phyloP scores from a whole-genome alignment of 2,888 invertebrate genomes.

The Chydorus sphaericus region DNA sequence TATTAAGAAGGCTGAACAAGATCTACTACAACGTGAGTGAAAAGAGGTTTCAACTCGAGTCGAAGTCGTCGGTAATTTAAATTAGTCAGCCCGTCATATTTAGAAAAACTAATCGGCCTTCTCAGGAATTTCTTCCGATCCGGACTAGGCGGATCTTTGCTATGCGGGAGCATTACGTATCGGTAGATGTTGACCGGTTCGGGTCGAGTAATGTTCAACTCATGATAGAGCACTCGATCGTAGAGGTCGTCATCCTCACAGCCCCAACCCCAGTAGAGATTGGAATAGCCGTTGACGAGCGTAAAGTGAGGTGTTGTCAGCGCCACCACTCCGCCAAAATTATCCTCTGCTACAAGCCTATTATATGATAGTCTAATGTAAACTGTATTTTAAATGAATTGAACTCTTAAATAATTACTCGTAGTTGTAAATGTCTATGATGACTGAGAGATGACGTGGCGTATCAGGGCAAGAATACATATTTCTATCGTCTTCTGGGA shows the following conservation, averaged over 20 bases:
- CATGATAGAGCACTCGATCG: constrained; percentile 40
- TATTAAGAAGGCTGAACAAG: too few species aligned
- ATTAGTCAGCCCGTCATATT: constrained; percentile 72
- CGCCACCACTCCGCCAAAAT: constrained; percentile 92
- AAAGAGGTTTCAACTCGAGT: constrained; percentile 51
- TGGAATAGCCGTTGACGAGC: constrained; percentile 80
- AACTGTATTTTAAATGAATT: too few species aligned
- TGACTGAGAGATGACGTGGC: constrained; percentile 40
- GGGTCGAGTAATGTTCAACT: constrained; percentile 81
- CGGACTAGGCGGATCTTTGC: constrained; percentile 76
- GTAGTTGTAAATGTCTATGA: constrained; percentile 23
- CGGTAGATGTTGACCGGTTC: constrained; percentile 79
- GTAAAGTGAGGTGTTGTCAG: constrained; percentile 72
- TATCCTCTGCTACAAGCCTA: constrained; percentile 75
- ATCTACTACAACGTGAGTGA: constrained; percentile 67
- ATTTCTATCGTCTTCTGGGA: constrained; percentile 41
- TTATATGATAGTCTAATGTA: too few species aligned
- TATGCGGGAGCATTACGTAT: constrained; percentile 90
- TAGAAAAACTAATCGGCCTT: constrained; percentile 65
- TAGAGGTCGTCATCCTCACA: constrained; percentile 97
- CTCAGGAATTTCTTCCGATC: constrained; percentile 73
- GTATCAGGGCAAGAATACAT: constrained; percentile 40
- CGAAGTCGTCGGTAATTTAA: constrained; percentile 59
- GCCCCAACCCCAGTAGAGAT: constrained; percentile 96
- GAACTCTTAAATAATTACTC: constrained; percentile 15